phyloP scores from a whole-genome alignment of 2,113 vertebrate species.

The Tauraco erythrolophus region DNA sequence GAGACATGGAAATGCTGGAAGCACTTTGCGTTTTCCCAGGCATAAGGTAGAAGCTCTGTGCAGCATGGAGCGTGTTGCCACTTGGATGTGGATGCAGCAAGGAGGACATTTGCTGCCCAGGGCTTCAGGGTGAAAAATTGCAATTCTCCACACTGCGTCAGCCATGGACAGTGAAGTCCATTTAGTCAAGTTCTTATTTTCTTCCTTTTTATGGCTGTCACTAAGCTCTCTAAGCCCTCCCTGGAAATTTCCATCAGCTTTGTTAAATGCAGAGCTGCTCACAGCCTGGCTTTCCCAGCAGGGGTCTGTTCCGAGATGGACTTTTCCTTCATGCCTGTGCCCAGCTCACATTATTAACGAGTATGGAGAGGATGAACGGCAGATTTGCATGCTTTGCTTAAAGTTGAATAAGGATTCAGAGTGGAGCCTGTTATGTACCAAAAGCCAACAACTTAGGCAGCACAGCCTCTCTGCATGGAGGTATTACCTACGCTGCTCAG shows the following conservation, averaged over 20 bases:
- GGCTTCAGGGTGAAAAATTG: conserved; percentile 50
- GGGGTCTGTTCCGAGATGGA: background rate
- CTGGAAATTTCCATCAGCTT: conserved; percentile 66
- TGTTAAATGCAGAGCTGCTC: conserved; percentile 32
- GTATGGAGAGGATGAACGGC: conserved; percentile 19
- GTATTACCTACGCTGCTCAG: background rate
- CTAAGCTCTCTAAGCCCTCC: conserved; percentile 41
- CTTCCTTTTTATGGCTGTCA: conserved; percentile 52
- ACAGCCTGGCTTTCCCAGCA: conserved; percentile 28
- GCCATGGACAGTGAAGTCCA: conserved; percentile 58
- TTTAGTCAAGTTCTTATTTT: conserved; percentile 44
- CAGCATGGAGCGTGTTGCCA: background rate
- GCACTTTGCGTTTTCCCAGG: conserved; percentile 26
- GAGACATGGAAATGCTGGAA: conserved; percentile 37
- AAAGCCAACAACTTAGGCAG: background rate
- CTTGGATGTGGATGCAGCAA: background rate
- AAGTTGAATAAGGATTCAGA: background rate
- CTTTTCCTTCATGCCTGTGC: conserved; percentile 20
- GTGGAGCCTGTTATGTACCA: background rate
- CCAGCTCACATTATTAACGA: conserved; percentile 37
- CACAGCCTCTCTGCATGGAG: background rate
- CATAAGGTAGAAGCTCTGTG: background rate
- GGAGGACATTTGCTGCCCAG: conserved; percentile 31
- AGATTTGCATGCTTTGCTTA: conserved; percentile 1
- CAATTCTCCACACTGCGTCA: conserved; percentile 46